Evolutionary conservation across 1,140 invertebrate genomes (phyloP).

Genomic region (Zaprionus ghesquierei): DNA sequence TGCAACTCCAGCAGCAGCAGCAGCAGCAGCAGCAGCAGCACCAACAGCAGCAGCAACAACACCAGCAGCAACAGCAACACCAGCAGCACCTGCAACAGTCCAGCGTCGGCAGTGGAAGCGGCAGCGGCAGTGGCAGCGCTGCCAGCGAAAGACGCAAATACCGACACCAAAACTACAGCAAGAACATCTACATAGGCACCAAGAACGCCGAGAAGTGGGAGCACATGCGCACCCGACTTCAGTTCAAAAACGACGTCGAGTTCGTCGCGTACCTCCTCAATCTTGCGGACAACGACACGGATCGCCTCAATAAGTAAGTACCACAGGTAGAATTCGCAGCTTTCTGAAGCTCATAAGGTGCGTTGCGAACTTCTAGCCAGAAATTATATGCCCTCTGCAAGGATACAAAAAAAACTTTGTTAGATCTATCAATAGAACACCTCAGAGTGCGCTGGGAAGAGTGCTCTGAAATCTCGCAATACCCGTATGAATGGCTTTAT

Average conservation of each 20-base stretch:
- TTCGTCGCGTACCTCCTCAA: slow-evolving; percentile 83
- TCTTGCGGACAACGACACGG: slow-evolving; percentile 82
- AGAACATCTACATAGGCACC: slow-evolving; percentile 83
- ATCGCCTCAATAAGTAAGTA: slow-evolving; percentile 82
- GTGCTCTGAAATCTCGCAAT: too few relatives aligned
- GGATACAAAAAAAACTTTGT: too few relatives aligned
- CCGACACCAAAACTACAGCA: slow-evolving; percentile 81
- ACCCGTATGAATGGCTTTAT: too few relatives aligned
- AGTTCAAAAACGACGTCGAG: slow-evolving; percentile 83
- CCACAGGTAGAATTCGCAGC: neutral
- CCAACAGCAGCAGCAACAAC: slow-evolving; percentile 35
- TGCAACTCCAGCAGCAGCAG: slow-evolving; percentile 4
- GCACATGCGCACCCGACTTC: slow-evolving; percentile 75
- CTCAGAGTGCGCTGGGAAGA: too few relatives aligned
- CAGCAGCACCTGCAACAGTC: slow-evolving; percentile 30
- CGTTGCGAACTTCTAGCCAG: too few relatives aligned
- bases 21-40: slow-evolving; percentile 39
- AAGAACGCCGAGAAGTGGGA: slow-evolving; percentile 83
- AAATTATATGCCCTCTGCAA: too few relatives aligned
- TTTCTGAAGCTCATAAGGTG: too few relatives aligned
- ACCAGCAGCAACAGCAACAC: slow-evolving; percentile 24
- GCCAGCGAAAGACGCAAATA: slow-evolving; percentile 75
- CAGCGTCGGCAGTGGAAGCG: slow-evolving; percentile 31
- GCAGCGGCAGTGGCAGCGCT: slow-evolving; percentile 48
- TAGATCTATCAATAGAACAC: too few relatives aligned